A percentile compares a stretch with the other conserved stretches of the same genome.
These are phyloP conservation scores for Microcebus jonahi DNA, from an alignment of 2,113 vertebrate genomes.

Conservation along the genomic window DNA sequence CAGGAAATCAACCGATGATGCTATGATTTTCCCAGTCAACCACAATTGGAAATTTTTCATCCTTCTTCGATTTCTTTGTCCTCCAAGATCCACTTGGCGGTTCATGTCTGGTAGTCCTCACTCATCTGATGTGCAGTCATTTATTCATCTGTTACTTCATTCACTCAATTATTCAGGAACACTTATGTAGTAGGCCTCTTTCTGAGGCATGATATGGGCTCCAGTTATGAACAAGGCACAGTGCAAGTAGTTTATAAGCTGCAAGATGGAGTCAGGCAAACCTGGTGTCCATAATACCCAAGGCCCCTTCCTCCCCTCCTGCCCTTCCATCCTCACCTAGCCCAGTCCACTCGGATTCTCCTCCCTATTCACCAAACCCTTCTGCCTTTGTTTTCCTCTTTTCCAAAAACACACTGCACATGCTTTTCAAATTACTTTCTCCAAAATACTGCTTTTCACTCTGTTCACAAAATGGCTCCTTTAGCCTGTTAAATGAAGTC, in stretches of 20 bases:
- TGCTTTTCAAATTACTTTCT: slow-evolving; percentile 39
- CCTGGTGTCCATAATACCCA: neutral
- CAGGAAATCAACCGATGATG: neutral
- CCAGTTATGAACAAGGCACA: neutral
- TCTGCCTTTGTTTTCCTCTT: neutral
- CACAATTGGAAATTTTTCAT: neutral
- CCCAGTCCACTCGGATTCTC: neutral
- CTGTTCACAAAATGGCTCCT: slow-evolving; percentile 2
- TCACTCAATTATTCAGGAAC: slow-evolving; percentile 1
- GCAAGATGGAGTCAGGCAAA: slow-evolving; percentile 1
- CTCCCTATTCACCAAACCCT: neutral
- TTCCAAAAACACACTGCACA: neutral
- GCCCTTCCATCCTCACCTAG: neutral
- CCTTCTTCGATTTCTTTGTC: slow-evolving; percentile 38
- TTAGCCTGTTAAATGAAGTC: neutral
- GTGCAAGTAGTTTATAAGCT: neutral
- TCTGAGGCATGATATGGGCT: neutral
- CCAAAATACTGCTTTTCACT: slow-evolving; percentile 10
- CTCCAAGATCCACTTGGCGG: neutral
- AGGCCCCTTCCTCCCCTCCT: neutral
- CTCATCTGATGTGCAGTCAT: slow-evolving; percentile 8
- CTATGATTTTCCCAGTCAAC: neutral
- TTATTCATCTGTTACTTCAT: neutral
- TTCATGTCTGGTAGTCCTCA: neutral
- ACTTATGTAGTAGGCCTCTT: neutral